Percentiles rank a stretch among this genome's conserved stretches.
These are phyloP conservation scores for Nipponacmea schrenckii DNA, from an alignment of 2,888 invertebrate genomes.

Conservation along the genomic window DNA sequence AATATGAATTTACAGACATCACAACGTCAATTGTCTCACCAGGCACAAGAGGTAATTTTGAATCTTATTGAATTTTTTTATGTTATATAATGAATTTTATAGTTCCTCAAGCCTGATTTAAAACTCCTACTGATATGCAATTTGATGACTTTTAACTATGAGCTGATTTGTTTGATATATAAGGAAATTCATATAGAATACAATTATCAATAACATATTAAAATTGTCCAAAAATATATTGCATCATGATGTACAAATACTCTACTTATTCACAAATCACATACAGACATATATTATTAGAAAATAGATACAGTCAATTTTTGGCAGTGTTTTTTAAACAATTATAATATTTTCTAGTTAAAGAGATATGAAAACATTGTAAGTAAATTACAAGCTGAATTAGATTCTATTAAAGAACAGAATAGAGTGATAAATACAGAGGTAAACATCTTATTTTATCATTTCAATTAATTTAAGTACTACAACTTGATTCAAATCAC, in stretches of 20 bases:
- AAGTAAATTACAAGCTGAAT: constrained; percentile 59
- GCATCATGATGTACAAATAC: no score
- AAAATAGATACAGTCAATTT: no score
- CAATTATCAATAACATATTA: no score
- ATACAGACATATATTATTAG: no score
- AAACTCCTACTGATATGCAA: neutral
- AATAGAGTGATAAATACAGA: constrained; percentile 57
- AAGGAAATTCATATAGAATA: no score
- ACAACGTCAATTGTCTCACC: constrained; percentile 62
- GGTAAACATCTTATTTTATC: constrained; percentile 36
- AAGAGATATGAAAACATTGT: constrained; percentile 61
- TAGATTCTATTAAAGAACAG: constrained; percentile 61
- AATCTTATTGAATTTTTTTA: neutral
- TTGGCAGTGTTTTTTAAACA: no score
- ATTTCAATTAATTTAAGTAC: no score
- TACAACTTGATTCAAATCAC: no score
- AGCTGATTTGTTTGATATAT: no score
- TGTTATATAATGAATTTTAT: neutral
- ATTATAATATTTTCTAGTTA: constrained; percentile 39
- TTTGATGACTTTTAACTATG: neutral
- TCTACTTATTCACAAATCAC: no score
- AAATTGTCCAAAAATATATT: no score
- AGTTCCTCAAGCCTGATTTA: neutral
- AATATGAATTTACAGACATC: constrained; percentile 61
- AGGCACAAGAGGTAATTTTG: constrained; percentile 57